phyloP scores from a whole-genome alignment of 2,113 vertebrate species.

The Holacanthus passer region DNA sequence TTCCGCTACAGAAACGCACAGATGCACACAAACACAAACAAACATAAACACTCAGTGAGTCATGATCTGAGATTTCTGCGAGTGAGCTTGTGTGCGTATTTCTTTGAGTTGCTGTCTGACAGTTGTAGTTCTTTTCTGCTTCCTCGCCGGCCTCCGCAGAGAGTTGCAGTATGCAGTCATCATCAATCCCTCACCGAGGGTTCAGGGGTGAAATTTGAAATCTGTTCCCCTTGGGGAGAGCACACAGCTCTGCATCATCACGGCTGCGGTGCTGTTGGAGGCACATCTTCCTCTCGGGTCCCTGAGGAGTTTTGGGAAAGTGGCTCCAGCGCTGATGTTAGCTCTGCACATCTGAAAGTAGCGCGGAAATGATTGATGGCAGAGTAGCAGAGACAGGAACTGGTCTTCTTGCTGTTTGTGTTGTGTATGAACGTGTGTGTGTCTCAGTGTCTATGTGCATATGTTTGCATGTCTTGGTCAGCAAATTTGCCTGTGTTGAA shows the following conservation, averaged over 20 bases:
- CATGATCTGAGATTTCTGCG: constrained; percentile 50
- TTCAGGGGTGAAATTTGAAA: constrained; percentile 47
- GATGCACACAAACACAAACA: constrained; percentile 38
- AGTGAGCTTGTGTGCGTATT: constrained; percentile 1
- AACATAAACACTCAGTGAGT: constrained; percentile 52
- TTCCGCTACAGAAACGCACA: constrained; percentile 38
- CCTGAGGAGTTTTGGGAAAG: constrained; percentile 35
- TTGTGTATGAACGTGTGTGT: background rate
- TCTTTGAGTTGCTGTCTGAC: constrained; percentile 27
- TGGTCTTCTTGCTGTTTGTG: background rate
- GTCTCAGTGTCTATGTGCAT: constrained; percentile 11
- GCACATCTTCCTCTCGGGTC: constrained; percentile 35
- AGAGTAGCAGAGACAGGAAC: background rate
- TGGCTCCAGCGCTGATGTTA: constrained; percentile 20
- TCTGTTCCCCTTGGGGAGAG: constrained; percentile 34
- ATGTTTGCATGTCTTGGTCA: constrained; percentile 77
- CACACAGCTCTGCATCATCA: constrained; percentile 21
- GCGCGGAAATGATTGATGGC: background rate
- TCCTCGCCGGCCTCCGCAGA: constrained; percentile 39
- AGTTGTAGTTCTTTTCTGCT: constrained; percentile 31
- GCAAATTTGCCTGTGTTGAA: constrained; percentile 76
- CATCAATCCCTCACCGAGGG: constrained; percentile 21
- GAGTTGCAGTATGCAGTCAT: constrained; percentile 43
- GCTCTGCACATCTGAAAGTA: background rate
- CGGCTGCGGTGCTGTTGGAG: constrained; percentile 21